These are phyloP conservation scores for Bubo scandiacus DNA, from an alignment of 2,113 vertebrate genomes.

Conservation along the genomic window DNA sequence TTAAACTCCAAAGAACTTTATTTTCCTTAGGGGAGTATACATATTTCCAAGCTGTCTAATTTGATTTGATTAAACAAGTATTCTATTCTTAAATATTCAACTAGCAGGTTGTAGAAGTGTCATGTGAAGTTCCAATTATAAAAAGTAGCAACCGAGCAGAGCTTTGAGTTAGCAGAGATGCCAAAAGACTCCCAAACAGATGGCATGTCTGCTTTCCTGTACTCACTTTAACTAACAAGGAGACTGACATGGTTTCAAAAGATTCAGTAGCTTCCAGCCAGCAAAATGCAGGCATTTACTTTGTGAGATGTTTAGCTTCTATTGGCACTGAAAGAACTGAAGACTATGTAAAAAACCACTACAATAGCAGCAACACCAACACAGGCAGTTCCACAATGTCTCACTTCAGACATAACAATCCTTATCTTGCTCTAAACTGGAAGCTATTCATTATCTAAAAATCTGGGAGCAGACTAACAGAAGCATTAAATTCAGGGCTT, in stretches of 20 bases:
- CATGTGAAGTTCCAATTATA: neutral
- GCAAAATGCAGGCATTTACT: neutral
- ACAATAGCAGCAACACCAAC: neutral
- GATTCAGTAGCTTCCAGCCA: neutral
- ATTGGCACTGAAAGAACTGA: neutral
- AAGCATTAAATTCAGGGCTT: neutral
- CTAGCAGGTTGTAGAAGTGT: neutral
- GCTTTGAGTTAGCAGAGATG: neutral
- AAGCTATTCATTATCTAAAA: neutral
- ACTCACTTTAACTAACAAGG: neutral
- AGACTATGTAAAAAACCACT: neutral
- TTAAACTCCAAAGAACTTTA: fast-evolving
- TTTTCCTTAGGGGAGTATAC: neutral
- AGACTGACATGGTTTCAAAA: neutral
- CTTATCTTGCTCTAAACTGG: neutral
- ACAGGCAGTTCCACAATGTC: neutral
- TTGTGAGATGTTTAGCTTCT: neutral
- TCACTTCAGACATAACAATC: neutral
- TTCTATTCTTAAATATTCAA: neutral
- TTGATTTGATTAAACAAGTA: neutral
- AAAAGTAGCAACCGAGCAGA: neutral
- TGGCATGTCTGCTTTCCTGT: neutral
- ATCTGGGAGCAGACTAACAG: neutral
- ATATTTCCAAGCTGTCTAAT: neutral
- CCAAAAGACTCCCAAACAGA: neutral